Conservation (phyloP, 2,113 vertebrate species). For the Xyliphius kryptos region DNA sequence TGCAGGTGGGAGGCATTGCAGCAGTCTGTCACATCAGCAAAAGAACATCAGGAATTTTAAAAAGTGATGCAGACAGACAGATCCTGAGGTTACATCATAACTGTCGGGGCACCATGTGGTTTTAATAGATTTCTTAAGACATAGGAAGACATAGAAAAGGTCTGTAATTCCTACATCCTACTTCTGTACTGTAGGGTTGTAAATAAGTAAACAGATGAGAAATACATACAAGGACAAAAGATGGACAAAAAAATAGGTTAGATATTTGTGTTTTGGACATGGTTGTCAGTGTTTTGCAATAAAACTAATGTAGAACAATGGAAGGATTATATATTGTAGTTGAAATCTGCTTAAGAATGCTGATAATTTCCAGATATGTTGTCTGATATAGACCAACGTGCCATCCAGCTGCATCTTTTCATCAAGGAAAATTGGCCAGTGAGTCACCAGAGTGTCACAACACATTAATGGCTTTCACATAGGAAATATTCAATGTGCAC, state of each 20-base stretch:
- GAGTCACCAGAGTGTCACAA: slow-evolving; percentile 49
- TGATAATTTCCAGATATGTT: slow-evolving; percentile 49
- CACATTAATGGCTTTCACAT: slow-evolving; percentile 37
- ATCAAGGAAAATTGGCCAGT: slow-evolving; percentile 38
- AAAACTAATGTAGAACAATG: too few species aligned
- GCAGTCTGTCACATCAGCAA: slow-evolving; percentile 21
- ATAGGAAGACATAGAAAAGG: too few species aligned
- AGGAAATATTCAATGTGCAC: slow-evolving; percentile 44
- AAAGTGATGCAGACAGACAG: slow-evolving; percentile 35
- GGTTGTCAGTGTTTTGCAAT: too few species aligned
- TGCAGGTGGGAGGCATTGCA: slow-evolving; percentile 24
- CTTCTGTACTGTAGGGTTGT: too few species aligned
- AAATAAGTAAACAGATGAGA: too few species aligned
- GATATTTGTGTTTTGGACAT: too few species aligned
- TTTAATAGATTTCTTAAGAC: slow-evolving; percentile 13
- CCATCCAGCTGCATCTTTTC: slow-evolving; percentile 52
- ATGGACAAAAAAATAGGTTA: too few species aligned
- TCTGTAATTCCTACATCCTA: too few species aligned
- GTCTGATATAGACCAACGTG: slow-evolving; percentile 38
- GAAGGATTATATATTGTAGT: neutral
- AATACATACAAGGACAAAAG: too few species aligned
- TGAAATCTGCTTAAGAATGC: neutral
- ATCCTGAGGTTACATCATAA: slow-evolving; percentile 22
- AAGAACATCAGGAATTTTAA: neutral
- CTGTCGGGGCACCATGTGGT: slow-evolving; percentile 16